These are phyloP conservation scores for Psammodynastes pulverulentus DNA, from an alignment of 2,113 vertebrate species.

Conservation along the genomic window DNA sequence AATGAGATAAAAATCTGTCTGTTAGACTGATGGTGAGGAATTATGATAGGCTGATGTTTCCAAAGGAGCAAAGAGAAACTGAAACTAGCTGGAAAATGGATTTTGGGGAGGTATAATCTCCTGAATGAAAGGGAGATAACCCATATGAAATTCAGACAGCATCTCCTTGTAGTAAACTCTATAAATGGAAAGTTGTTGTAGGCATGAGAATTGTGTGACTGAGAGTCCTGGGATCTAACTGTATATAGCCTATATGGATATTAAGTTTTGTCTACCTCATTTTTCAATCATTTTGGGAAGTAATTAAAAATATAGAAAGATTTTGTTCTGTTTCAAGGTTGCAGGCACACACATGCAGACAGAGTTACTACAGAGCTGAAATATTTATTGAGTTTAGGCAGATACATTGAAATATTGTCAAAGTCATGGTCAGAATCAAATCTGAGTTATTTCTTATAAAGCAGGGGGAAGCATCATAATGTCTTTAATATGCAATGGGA, in stretches of 20 bases:
- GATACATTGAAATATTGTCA: not conserved
- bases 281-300: not conserved
- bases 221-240: not conserved
- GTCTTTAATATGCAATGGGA: not conserved
- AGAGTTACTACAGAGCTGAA: not conserved
- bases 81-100: not conserved
- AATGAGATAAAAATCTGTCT: not conserved
- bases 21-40: not conserved
- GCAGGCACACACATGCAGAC: not conserved
- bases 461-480: not conserved
- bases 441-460: not conserved
- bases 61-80: not conserved
- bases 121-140: not conserved
- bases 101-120: too few species aligned
- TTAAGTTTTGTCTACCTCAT: not conserved
- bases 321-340: not conserved
- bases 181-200: not conserved
- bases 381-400: not conserved
- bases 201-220: not conserved
- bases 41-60: not conserved
- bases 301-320: not conserved
- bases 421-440: not conserved
- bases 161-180: not conserved
- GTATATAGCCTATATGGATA: not conserved
- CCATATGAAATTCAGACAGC: not conserved